Evolutionary conservation across 2,113 vertebrate species (phyloP).

Genomic region (Gulo gulo): DNA sequence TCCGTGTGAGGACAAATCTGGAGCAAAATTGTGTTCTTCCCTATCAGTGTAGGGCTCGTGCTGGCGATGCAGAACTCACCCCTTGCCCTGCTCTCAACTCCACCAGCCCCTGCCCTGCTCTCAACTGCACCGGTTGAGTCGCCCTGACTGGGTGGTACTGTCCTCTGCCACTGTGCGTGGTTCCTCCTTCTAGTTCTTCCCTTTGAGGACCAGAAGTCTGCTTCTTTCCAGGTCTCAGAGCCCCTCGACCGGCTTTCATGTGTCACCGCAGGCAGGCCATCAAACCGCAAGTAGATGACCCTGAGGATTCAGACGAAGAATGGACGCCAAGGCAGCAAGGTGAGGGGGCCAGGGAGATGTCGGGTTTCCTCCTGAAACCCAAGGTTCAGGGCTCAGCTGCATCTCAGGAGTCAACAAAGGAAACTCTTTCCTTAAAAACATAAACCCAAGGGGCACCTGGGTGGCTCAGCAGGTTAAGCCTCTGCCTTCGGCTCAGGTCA

Average conservation of each 20-base stretch:
- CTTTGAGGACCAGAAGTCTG: neutral
- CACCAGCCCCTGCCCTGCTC: neutral
- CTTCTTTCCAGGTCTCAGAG: constrained; percentile 63
- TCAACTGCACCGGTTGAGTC: neutral
- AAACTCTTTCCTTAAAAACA: neutral
- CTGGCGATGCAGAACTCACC: neutral
- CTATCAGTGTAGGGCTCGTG: accelerated
- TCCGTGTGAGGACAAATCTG: neutral
- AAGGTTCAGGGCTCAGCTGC: neutral
- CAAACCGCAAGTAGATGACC: neutral
- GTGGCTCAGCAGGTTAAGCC: too few relatives aligned
- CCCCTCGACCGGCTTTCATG: constrained; percentile 68
- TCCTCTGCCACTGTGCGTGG: neutral
- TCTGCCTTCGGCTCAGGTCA: too few relatives aligned
- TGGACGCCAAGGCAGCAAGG: constrained; percentile 69
- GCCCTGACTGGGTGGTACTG: too few relatives aligned
- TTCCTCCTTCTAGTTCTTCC: neutral
- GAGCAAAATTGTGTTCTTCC: too few relatives aligned
- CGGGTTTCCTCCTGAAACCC: neutral
- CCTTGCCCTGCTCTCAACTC: neutral
- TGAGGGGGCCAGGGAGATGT: neutral
- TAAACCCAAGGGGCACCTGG: neutral
- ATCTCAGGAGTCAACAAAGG: neutral
- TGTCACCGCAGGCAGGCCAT: neutral
- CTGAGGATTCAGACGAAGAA: constrained; percentile 71